Percentiles rank a stretch among this genome's conserved stretches.
These are phyloP conservation scores for Mormyrus hasselquistii DNA, from an alignment of 2,797 vertebrate species.

Conservation along the genomic window DNA sequence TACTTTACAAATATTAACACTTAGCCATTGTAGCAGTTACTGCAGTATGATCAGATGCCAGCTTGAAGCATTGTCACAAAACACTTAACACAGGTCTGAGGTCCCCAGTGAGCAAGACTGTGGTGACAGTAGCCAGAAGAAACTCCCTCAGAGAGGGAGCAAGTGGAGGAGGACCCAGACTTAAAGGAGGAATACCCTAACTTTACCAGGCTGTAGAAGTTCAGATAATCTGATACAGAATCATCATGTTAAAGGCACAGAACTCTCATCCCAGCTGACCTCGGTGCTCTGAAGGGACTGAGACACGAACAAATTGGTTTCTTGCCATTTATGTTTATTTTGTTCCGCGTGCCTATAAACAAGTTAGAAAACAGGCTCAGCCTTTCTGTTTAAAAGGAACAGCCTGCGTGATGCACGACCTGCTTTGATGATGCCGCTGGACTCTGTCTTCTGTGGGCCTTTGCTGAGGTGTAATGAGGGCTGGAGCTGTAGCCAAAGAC, in stretches of 20 bases:
- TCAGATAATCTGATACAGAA: background rate
- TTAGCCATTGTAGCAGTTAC: background rate
- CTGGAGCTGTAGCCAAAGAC: constrained; percentile 25
- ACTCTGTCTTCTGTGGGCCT: background rate
- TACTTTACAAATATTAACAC: background rate
- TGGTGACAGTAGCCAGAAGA: background rate
- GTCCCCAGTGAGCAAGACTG: background rate
- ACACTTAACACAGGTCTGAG: background rate
- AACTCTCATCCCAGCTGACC: background rate
- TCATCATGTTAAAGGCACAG: background rate
- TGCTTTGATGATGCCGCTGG: background rate
- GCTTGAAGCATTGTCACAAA: background rate
- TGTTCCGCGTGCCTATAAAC: background rate
- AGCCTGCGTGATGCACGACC: background rate
- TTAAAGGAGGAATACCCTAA: background rate
- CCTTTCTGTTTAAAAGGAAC: background rate
- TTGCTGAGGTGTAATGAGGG: background rate
- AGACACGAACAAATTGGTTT: background rate
- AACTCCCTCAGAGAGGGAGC: background rate
- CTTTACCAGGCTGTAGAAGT: background rate
- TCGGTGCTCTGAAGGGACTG: background rate
- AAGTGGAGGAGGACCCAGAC: background rate
- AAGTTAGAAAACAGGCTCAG: background rate
- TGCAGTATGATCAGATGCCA: background rate
- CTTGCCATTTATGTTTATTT: background rate